Evolutionary conservation across 2,113 vertebrate species (phyloP), one percentile per base, ranked within the genome.

Genomic region (Cercocebus atys): DNA sequence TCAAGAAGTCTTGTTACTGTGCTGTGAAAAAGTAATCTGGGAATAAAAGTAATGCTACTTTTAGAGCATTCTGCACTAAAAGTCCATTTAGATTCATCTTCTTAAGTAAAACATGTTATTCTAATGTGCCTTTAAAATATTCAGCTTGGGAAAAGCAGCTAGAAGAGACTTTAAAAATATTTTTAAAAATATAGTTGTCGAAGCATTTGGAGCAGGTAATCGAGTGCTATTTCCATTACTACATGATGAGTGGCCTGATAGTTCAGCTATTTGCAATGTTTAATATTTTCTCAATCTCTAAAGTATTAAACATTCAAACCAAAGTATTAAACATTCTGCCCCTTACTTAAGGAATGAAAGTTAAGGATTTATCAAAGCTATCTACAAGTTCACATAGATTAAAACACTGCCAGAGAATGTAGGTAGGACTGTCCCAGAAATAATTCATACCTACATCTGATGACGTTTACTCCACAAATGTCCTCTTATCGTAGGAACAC

Each of bases 251-350:
- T 83, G 66, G 85, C 30, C 25, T 75, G 59, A 93, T 57, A n/a
- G 32, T 79, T 92, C 94, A 80, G 18, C n/a, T 38, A 66, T 93
- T 92, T 80, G 47, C 81, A 91, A 66, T 97, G 35, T 91, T 96
- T 93, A 96, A 43, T n/a, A 75, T 23, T 88, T 95, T 94, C 79
- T 84, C 64, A 92, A 59, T 38, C 64, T 97, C 38, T 94, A 90
- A 88, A 85, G 73, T 78, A 35, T 79, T 88, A 88, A 88, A 78
- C 84, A 87, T 95, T 93, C 85, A 85, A 96, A 83, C 20, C 43
- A 89, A 79, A 92, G 23, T 43, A 43, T 43, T 43, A 43, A 43
- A 43, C 40, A 43, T 43, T 94, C 73, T 64, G 5, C 5, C 13
- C 27, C 25, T 90, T 86, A 90, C 32, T 76, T 78, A 91, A 78